Evolutionary conservation across 2,113 vertebrate species (phyloP).

Genomic region (Tyrannus savana): DNA sequence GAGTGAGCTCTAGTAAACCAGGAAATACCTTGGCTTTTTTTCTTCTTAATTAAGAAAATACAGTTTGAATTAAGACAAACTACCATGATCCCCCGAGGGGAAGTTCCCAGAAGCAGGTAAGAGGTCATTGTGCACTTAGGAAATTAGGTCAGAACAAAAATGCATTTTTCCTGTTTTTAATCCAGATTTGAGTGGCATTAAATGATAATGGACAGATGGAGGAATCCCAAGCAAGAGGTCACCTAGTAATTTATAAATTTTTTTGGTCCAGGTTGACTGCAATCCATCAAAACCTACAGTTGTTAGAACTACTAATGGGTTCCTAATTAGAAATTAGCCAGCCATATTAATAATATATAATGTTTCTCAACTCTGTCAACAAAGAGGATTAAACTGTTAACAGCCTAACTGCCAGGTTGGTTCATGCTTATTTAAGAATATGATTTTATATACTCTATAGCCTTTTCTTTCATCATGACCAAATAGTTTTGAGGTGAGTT

Average conservation of each 20-base stretch:
- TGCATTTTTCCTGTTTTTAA: not conserved
- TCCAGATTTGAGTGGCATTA: not conserved
- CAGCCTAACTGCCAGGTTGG: not conserved
- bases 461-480: not conserved
- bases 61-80: not conserved
- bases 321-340: constrained; percentile 77
- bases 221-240: constrained; percentile 38
- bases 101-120: not conserved
- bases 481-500: not conserved
- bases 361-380: constrained; percentile 46
- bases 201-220: constrained; percentile 33
- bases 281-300: constrained; percentile 65
- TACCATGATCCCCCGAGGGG: accelerated
- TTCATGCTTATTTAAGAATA: not conserved
- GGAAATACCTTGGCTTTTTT: not conserved
- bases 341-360: constrained; percentile 69
- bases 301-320: constrained; percentile 64
- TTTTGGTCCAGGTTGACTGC: constrained; percentile 20
- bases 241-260: not conserved
- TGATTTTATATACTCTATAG: not conserved
- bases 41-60: not conserved
- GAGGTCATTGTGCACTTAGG: not conserved
- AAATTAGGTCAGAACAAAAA: not conserved
- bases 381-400: not conserved
- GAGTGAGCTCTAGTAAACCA: not conserved